Evolutionary conservation across 1,140 invertebrate genomes (phyloP).

Genomic region (Epicauta chinensis): DNA sequence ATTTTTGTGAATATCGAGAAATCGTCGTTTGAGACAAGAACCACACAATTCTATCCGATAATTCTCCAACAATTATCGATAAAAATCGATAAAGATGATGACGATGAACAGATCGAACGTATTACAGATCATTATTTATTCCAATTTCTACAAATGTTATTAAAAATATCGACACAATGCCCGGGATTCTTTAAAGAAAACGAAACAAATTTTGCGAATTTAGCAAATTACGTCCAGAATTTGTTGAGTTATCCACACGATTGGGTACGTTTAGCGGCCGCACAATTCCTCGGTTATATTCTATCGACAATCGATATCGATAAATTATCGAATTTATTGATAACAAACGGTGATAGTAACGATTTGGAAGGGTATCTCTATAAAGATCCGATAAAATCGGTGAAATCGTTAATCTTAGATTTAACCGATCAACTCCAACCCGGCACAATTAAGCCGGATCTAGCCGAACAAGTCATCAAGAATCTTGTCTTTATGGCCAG

Average conservation of each 20-base stretch:
- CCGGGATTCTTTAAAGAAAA: constrained; percentile 45
- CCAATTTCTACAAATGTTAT: constrained; percentile 57
- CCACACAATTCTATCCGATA: constrained; percentile 40
- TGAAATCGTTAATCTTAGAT: constrained; percentile 61
- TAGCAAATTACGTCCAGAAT: constrained; percentile 45
- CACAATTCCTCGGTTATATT: constrained; percentile 67
- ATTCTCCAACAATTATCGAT: constrained; percentile 46
- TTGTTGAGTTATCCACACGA: constrained; percentile 57
- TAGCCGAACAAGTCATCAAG: constrained; percentile 64
- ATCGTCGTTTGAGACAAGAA: constrained; percentile 37
- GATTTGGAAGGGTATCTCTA: no score
- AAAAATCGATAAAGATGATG: constrained; percentile 27
- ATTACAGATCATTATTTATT: constrained; percentile 65
- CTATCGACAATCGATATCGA: constrained; percentile 56
- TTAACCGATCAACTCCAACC: constrained; percentile 67
- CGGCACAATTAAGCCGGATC: constrained; percentile 48
- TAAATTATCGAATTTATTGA: constrained; percentile 50
- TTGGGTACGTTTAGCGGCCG: constrained; percentile 69
- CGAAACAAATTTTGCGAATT: constrained; percentile 38
- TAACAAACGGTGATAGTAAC: constrained; percentile 22
- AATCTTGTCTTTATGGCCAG: constrained; percentile 65
- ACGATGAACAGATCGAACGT: constrained; percentile 42
- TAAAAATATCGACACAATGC: constrained; percentile 54
- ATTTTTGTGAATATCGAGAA: constrained; percentile 54
- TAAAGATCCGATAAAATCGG: constrained; percentile 41